Base-by-base conservation (phyloP, 2,888 invertebrate genomes). In the Eudemis profundana region DNA sequence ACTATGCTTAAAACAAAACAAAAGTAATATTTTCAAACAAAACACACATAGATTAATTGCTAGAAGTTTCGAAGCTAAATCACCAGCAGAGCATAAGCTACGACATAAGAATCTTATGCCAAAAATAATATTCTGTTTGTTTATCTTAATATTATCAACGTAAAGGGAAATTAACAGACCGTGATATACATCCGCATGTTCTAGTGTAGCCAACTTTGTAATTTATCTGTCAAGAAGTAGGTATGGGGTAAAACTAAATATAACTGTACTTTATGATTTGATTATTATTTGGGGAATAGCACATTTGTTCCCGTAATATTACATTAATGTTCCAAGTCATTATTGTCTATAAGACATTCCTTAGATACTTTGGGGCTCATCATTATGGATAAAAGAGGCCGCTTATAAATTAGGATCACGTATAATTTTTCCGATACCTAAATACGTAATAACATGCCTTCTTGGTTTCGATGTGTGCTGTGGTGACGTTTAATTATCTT, bases 151-250 rank as follows among this genome's bases (percentile, higher is more conserved):
- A 38, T 38, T 61, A 46, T 44, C 44, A 33, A 63, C 61, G 72
- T 74, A 66, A 44, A 64, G 44, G 69, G 71, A 23, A 75, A 72
- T 73, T 77, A 78, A 79, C 75, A 76, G 74, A 71, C 72, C 74
- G 53, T 68, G 65, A 69, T 67, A 78, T n/a, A n/a, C n/a, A n/a
- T 74, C 72, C 72, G 70, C 66, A 68, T 68, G 72, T 71, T 72
- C 67, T 64, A 71, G 62, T 72, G 74, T 71, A 74, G 74, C 74
- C 77, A 79, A 78, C 72, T 77, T 78, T 78, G 36, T 75, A 77
- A 81, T 80, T 78, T 80, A 80, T 78, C 72, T 67, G 40, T 56
- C 17, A 57, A 7, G 54, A 42, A 19, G 56, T 29, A 44, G 27
- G 54, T 12, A n/a, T 46, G 27, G 27, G 29, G 19, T 27, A 19